A percentile compares a stretch with the other conserved stretches of the same genome.
These are phyloP conservation scores for Oryzias melastigma DNA, from an alignment of 2,113 vertebrate genomes.

Conservation along the genomic window DNA sequence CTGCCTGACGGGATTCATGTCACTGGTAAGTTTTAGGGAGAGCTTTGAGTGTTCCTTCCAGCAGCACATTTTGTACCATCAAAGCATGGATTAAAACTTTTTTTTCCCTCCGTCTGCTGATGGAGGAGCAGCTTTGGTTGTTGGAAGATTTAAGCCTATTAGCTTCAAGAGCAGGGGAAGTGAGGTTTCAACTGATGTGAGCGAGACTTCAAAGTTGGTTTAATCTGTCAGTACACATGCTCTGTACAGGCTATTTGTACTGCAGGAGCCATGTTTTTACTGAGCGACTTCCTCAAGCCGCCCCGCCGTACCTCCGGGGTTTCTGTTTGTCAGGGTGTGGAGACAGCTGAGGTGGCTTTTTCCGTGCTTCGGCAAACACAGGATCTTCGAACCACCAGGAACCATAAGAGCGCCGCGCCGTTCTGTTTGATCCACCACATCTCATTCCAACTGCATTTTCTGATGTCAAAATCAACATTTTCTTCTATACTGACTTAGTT, in stretches of 20 bases:
- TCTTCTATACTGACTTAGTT: no score
- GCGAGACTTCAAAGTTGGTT: slow-evolving; percentile 79
- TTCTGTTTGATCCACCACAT: slow-evolving; percentile 13
- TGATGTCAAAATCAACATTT: neutral
- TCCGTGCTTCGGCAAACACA: slow-evolving; percentile 21
- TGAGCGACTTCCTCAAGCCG: slow-evolving; percentile 56
- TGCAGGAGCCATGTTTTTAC: slow-evolving; percentile 51
- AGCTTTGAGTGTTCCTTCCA: slow-evolving; percentile 56
- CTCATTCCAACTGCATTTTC: slow-evolving; percentile 21
- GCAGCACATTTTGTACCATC: slow-evolving; percentile 73
- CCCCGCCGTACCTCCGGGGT: slow-evolving; percentile 27
- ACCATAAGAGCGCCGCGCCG: slow-evolving; percentile 18
- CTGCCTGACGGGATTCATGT: slow-evolving; percentile 45
- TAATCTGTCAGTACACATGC: slow-evolving; percentile 77
- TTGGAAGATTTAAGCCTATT: slow-evolving; percentile 79
- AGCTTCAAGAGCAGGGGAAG: slow-evolving; percentile 75
- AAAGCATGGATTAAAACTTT: slow-evolving; percentile 76
- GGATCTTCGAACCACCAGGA: slow-evolving; percentile 7
- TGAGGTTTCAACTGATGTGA: slow-evolving; percentile 74
- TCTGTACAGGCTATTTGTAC: slow-evolving; percentile 66
- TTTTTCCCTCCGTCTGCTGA: slow-evolving; percentile 25
- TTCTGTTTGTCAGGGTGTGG: slow-evolving; percentile 49
- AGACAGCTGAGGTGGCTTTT: slow-evolving; percentile 52
- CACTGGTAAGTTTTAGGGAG: slow-evolving; percentile 59
- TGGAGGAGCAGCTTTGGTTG: slow-evolving; percentile 65